Conservation (phyloP, 2,797 vertebrate species). For the Chelidonichthys spinosus region DNA sequence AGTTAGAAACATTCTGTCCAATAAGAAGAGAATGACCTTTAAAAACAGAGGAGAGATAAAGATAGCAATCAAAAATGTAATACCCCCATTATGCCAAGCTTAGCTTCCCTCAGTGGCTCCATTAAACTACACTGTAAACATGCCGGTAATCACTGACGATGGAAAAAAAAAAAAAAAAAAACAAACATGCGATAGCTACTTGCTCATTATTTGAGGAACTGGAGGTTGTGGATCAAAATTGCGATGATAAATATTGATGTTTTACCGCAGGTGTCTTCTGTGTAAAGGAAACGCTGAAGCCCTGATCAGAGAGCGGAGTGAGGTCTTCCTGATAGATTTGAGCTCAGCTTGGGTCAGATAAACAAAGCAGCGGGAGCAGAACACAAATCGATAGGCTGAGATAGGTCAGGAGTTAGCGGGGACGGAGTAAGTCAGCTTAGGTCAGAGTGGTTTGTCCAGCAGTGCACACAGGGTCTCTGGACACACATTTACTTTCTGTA, state of each 20-base stretch:
- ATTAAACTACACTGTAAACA: conserved; percentile 12
- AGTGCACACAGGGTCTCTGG: conserved; percentile 5
- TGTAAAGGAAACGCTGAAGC: no score
- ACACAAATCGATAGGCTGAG: conserved; percentile 56
- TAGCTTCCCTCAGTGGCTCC: conserved; percentile 8
- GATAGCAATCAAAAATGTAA: conserved; percentile 51
- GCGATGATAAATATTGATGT: not conserved
- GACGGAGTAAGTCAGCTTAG: conserved; percentile 20
- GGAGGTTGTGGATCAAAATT: not conserved
- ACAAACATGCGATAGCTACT: not conserved
- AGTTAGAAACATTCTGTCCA: conserved; percentile 48
- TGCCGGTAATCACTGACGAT: conserved; percentile 5
- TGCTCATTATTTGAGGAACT: conserved; percentile 7
- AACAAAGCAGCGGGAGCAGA: conserved; percentile 62
- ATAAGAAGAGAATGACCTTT: conserved; percentile 60
- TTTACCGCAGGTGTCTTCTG: conserved; percentile 8
- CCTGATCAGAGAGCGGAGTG: conserved; percentile 21
- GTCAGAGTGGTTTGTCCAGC: conserved; percentile 32
- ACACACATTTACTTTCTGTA: conserved; percentile 15
- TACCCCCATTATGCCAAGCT: conserved; percentile 12
- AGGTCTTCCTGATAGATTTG: conserved; percentile 52
- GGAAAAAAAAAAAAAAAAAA: not conserved
- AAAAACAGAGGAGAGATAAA: conserved; percentile 49
- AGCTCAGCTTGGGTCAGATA: conserved; percentile 53
- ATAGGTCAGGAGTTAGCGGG: conserved; percentile 51